phyloP scores from a whole-genome alignment of 2,797 vertebrate genomes.

The Xenentodon cancila region DNA sequence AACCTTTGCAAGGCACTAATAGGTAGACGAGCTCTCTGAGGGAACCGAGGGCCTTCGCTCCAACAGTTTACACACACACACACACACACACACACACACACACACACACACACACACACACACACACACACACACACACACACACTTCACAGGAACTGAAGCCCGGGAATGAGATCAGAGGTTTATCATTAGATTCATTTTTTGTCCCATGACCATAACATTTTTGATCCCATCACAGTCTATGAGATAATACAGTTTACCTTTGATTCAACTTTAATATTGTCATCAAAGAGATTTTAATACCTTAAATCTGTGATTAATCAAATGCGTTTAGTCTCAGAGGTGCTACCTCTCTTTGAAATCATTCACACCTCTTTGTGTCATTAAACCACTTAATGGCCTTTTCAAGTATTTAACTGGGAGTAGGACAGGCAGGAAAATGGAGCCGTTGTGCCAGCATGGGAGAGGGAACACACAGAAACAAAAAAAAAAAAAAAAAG shows the following conservation, averaged over 20 bases:
- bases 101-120: too few relatives aligned
- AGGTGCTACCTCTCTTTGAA: slow-evolving; percentile 73
- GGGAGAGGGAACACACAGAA: slow-evolving; percentile 58
- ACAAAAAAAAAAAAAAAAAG: slow-evolving; percentile 47
- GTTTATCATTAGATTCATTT: slow-evolving; percentile 16
- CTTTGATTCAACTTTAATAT: slow-evolving; percentile 68
- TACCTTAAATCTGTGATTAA: slow-evolving; percentile 64
- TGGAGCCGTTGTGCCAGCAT: slow-evolving; percentile 60
- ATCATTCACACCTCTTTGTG: slow-evolving; percentile 58
- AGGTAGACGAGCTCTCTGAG: too few relatives aligned
- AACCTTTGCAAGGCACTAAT: too few relatives aligned
- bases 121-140: too few relatives aligned
- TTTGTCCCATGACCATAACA: slow-evolving; percentile 40
- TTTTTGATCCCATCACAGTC: slow-evolving; percentile 60
- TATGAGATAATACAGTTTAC: slow-evolving; percentile 56
- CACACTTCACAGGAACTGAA: slow-evolving; percentile 29
- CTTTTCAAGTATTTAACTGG: slow-evolving; percentile 43
- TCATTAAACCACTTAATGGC: slow-evolving; percentile 68
- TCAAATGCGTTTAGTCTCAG: slow-evolving; percentile 43
- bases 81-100: too few relatives aligned
- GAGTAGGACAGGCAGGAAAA: slow-evolving; percentile 52
- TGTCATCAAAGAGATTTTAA: slow-evolving; percentile 51
- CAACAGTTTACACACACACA: too few relatives aligned
- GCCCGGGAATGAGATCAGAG: slow-evolving; percentile 53
- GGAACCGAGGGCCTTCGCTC: too few relatives aligned